Percentiles rank a stretch among this genome's conserved stretches.
These are phyloP conservation scores for Trachelus iudaicus DNA, from an alignment of 2,888 invertebrate species.

Conservation along the genomic window DNA sequence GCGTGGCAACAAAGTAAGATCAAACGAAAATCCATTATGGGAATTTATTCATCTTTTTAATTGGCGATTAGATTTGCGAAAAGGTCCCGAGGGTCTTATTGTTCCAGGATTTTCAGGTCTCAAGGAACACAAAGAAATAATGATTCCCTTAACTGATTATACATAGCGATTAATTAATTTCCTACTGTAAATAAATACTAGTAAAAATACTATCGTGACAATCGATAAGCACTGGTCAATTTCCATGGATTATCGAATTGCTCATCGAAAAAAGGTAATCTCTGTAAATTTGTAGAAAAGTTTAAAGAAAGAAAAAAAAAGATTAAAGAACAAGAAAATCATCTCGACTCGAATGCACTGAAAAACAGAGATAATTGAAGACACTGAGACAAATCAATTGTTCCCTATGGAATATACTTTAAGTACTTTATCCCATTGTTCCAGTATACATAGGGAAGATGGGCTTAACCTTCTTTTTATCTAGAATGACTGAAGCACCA, in stretches of 20 bases:
- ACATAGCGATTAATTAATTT: no score
- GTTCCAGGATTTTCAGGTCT: background rate
- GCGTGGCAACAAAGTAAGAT: background rate
- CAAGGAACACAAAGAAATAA: no score
- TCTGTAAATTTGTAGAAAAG: background rate
- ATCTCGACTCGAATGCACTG: background rate
- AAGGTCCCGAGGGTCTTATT: background rate
- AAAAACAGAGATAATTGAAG: background rate
- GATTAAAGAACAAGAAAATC: background rate
- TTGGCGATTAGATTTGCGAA: no score
- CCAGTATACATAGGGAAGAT: slow-evolving; percentile 38
- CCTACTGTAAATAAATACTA: no score
- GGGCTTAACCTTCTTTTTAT: slow-evolving; percentile 48
- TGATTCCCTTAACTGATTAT: no score
- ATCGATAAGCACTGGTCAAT: background rate
- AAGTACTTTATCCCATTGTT: slow-evolving; percentile 3
- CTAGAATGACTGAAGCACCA: slow-evolving; percentile 25
- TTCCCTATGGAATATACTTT: background rate
- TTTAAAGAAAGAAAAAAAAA: background rate
- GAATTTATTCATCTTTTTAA: background rate
- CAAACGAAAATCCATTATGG: background rate
- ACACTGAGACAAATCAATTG: background rate
- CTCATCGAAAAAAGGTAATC: background rate
- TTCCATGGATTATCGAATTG: background rate
- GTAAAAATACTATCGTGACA: background rate